These are phyloP conservation scores for Papilio protenor DNA, from an alignment of 2,888 invertebrate species.

Conservation along the genomic window DNA sequence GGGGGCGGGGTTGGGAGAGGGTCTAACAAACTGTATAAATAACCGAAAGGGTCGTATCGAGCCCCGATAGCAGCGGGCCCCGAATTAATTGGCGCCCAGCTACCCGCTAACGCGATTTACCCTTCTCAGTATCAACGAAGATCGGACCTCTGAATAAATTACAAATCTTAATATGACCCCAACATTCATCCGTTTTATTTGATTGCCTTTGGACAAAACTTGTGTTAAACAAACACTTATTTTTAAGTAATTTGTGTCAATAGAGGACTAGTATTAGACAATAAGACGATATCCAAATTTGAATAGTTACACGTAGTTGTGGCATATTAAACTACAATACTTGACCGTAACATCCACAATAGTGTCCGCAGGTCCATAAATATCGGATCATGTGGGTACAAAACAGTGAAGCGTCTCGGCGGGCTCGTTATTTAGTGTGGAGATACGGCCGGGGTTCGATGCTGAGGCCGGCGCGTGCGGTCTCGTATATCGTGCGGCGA, in stretches of 20 bases:
- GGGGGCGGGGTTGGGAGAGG: background rate
- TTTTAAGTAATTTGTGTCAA: no score
- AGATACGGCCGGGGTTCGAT: conserved; percentile 25
- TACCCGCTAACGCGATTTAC: conserved; percentile 8
- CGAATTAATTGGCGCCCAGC: conserved; percentile 33
- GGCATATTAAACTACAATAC: background rate
- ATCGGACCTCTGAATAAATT: conserved; percentile 32
- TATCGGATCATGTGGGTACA: background rate
- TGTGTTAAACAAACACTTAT: background rate
- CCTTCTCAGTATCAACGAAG: conserved; percentile 23
- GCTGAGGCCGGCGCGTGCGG: conserved; percentile 24
- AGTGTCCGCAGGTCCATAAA: conserved; percentile 7
- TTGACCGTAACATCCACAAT: background rate
- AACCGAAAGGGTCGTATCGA: conserved; percentile 30
- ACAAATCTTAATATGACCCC: conserved; percentile 24
- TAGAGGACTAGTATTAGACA: background rate
- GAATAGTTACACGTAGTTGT: background rate
- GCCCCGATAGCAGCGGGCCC: conserved; percentile 17
- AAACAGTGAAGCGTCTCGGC: conserved; percentile 13
- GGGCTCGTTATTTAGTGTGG: conserved; percentile 33
- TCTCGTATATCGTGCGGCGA: conserved; percentile 22
- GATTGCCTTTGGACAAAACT: background rate
- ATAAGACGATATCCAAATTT: background rate
- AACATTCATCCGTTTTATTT: conserved; percentile 4
- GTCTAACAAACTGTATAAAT: conserved; percentile 31